Percentiles rank a stretch among this genome's conserved stretches.
Evolutionary conservation across 2,888 invertebrate genomes (phyloP).

Genomic region (Melanostoma scalare): DNA sequence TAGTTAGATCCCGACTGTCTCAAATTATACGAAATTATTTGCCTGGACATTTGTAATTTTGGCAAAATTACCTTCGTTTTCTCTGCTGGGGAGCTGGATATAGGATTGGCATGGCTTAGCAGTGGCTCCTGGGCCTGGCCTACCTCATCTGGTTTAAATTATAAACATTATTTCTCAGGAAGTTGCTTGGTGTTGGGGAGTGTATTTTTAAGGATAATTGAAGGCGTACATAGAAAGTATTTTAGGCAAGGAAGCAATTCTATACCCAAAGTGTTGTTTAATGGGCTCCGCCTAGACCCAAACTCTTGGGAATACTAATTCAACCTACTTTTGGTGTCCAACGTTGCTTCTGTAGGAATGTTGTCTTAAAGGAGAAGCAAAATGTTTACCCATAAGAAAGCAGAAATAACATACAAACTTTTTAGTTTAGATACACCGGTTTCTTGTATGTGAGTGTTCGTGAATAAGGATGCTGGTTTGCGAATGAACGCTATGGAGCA

Average conservation of each 20-base stretch:
- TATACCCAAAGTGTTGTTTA: no score
- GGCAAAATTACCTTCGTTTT: conserved; percentile 12
- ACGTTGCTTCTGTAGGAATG: no score
- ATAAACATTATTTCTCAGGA: neutral
- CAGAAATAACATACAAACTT: no score
- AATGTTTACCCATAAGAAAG: no score
- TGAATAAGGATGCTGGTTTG: no score
- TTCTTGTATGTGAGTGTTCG: no score
- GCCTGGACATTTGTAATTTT: conserved; percentile 30
- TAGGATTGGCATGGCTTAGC: neutral
- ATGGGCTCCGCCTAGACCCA: no score
- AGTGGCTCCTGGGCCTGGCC: neutral
- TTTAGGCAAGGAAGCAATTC: neutral
- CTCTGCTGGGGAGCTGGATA: neutral
- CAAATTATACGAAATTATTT: conserved; percentile 26
- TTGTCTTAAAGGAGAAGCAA: no score
- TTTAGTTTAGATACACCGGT: no score
- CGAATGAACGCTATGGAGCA: no score
- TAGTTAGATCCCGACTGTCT: conserved; percentile 4
- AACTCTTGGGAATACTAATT: no score
- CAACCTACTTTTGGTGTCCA: no score
- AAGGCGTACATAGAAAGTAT: conserved; percentile 27
- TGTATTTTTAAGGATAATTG: conserved; percentile 17
- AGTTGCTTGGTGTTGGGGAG: neutral
- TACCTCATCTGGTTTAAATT: conserved; percentile 15